A percentile compares a stretch with the other conserved stretches of the same genome.
phyloP scores from a whole-genome alignment of 1,140 invertebrate species.

The Nautilus pompilius region DNA sequence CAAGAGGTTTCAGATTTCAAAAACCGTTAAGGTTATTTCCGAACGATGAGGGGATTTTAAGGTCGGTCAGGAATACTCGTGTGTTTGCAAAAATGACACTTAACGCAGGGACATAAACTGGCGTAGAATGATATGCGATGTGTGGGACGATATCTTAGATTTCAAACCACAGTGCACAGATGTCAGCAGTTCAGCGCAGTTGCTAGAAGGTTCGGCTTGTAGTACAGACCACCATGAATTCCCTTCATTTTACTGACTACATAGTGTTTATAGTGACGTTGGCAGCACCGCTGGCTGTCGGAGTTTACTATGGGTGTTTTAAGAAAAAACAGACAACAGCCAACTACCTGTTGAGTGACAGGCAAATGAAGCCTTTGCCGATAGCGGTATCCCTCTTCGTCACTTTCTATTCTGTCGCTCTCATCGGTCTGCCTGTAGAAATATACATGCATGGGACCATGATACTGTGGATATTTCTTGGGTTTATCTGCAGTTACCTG shows the following conservation, averaged over 20 bases:
- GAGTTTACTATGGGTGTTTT: conserved; percentile 75
- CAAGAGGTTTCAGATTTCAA: too few species aligned
- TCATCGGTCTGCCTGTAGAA: conserved; percentile 64
- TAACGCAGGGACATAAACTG: too few species aligned
- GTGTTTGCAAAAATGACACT: too few species aligned
- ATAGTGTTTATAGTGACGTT: conserved; percentile 17
- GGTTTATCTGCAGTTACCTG: conserved; percentile 67
- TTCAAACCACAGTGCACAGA: too few species aligned
- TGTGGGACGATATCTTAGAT: too few species aligned
- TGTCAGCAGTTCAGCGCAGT: too few species aligned
- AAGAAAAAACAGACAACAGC: conserved; percentile 78
- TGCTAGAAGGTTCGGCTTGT: too few species aligned
- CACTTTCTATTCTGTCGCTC: conserved; percentile 80
- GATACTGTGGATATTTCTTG: conserved; percentile 10
- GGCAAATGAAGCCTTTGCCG: conserved; percentile 67
- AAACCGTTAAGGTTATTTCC: too few species aligned
- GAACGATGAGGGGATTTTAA: too few species aligned
- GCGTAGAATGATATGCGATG: too few species aligned
- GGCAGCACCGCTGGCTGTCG: conserved; percentile 62
- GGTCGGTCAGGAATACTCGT: too few species aligned
- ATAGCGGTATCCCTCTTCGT: conserved; percentile 30
- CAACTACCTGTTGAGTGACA: conserved; percentile 74
- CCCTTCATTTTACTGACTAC: conserved; percentile 21
- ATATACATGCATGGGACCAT: conserved; percentile 31
- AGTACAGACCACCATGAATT: too few species aligned